Base-by-base conservation (phyloP, 2,113 vertebrate species). In the Haemorhous mexicanus region DNA sequence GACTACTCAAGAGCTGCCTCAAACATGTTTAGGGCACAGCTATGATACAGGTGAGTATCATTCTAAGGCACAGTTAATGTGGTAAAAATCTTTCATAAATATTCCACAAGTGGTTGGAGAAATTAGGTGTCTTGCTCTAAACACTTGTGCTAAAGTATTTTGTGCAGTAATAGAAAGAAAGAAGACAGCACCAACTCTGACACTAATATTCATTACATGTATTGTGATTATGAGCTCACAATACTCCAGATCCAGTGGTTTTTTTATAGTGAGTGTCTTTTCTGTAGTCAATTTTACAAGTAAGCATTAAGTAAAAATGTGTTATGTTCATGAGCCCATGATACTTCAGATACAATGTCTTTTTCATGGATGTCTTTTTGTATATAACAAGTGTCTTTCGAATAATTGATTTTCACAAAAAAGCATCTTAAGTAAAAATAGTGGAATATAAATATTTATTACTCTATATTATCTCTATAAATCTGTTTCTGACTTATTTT, bases 11-110 rank as follows among this genome's bases (percentile, higher is more conserved):
- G 9, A 44, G 15, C n/a, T 69, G 37, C 20, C 9, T 7, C 4
- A 2, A 24, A 61, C 7, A 10, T 28, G 10, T 9, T 79, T 14
- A 16, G 20, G 4, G 27, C 4, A 28, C 11, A 32, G 12, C 6
- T 64, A 7, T 17, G 37, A 22, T 2, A 15, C 33, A 27, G 28
- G 47, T 21, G 7, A 18, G 9, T 50, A 10, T 24, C 0, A 0
- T 18, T 79, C 30, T 26, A 75, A 37, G 26, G 23, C 6, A n/a
- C 4, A 19, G 20, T 23, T 61, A 27, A 35, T 4, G 10, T 18
- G 33, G 9, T 28, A 46, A 33, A 49, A 30, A 21, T 4, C 28
- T 63, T 70, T 52, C 14, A n/a, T 18, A 41, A 56, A 49, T 52
- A 26, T 53, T 86, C 83, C 37, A 17, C 7, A 59, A 7, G 8